Evolutionary conservation across 2,888 invertebrate species (phyloP), one percentile per base, ranked within the genome.

Genomic region (Meganola albula): DNA sequence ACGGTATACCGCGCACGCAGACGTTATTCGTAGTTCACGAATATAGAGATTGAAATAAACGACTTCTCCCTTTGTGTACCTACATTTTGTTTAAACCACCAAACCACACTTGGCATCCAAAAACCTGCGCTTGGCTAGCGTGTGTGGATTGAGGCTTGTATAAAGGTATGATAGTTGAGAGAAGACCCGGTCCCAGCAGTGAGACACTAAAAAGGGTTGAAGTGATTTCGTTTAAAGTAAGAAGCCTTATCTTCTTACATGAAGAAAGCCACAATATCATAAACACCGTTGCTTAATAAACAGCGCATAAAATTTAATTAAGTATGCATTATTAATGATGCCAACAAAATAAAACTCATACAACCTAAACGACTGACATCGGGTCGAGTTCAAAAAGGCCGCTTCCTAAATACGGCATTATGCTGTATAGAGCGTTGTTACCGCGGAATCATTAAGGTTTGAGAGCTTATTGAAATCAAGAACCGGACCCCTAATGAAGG

Each of bases 401-500:
- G 82, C 76, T 70, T 60, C 74, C 77, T 82, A 77, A 82, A 80
- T 79, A 75, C 71, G 75, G 74, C 63, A 73, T 74, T 73, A 77
- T 70, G 61, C 69, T 66, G 74, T 65, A 76, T 74, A 76, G 74
- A 74, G 69, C 75, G 70, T 73, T 75, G 78, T 78, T 74, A 61
- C 72, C 60, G 72, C 61, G 66, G 71, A 78, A 77, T 82, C 80
- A 75, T 85, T 85, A 84, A 71, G 71, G 68, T 57, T 62, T 63
- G 63, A 63, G 61, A 65, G 70, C 74, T 78, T 76, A 80, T 79
- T 83, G 79, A 78, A 83, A 79, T 76, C 78, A 78, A 75, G 66
- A 78, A 82, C 79, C 78, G 79, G 82, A 69, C 71, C 75, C 68
- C 69, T 85, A 85, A 85, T 83, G 84, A 84, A 84, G 77, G 76